Percentiles rank a stretch among this genome's conserved stretches.
phyloP scores from a whole-genome alignment of 30 jellyfish, hydroid and myxozoan genomes.

The Catostylus mosaicus region DNA sequence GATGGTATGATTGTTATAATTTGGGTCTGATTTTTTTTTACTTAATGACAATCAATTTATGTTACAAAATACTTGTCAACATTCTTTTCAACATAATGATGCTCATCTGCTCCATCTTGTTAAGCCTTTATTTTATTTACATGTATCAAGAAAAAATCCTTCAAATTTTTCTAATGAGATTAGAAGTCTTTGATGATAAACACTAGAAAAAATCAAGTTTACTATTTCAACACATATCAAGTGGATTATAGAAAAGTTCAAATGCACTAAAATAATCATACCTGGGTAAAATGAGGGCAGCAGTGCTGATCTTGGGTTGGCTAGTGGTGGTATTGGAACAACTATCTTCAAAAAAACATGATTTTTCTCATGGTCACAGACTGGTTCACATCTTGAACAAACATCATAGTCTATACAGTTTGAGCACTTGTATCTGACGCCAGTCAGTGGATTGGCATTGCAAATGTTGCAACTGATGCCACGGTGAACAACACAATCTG shows the following conservation, averaged over 20 bases:
- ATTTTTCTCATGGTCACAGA: conserved; percentile 86
- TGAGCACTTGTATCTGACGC: conserved; percentile 90
- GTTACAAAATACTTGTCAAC: too few species aligned
- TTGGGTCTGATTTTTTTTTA: too few species aligned
- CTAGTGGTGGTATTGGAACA: conserved; percentile 96
- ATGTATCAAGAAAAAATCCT: too few species aligned
- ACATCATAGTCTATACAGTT: conserved; percentile 95
- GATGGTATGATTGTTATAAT: too few species aligned
- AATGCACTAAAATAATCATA: conserved; percentile 24
- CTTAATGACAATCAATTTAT: too few species aligned
- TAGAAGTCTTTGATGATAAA: too few species aligned
- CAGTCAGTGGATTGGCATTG: conserved; percentile 91
- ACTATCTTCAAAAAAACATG: conserved; percentile 84
- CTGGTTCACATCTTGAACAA: conserved; percentile 94
- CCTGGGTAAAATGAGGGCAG: conserved; percentile 94
- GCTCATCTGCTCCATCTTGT: too few species aligned
- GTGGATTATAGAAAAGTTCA: too few species aligned
- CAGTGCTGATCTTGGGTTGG: conserved; percentile 86
- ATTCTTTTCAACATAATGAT: too few species aligned
- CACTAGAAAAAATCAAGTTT: too few species aligned
- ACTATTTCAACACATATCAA: too few species aligned
- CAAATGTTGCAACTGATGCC: conserved; percentile 98
- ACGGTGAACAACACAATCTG: conserved; percentile 76
- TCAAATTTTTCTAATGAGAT: neutral
- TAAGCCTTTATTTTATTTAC: too few species aligned